phyloP scores from a whole-genome alignment of 2,888 invertebrate species.

The Campopleginae sp. region DNA sequence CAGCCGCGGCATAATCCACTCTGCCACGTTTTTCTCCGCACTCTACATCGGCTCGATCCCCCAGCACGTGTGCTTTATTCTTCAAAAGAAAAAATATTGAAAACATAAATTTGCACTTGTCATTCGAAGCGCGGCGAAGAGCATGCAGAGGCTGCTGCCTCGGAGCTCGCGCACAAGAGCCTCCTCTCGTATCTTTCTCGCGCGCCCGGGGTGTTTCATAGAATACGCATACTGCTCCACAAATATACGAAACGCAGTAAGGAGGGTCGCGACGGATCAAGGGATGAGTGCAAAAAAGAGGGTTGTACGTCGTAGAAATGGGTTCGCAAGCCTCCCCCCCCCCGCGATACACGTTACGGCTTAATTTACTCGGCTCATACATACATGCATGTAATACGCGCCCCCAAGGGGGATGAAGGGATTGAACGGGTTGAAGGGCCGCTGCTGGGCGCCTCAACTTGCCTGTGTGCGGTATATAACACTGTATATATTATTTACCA shows the following conservation, averaged over 20 bases:
- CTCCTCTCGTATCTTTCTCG: not conserved
- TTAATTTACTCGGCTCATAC: slow-evolving; percentile 74
- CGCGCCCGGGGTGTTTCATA: not conserved
- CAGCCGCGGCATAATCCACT: not conserved
- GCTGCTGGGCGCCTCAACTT: not conserved
- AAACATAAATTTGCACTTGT: slow-evolving; percentile 74
- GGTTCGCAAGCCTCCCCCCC: slow-evolving; percentile 15
- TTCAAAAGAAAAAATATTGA: slow-evolving; percentile 68
- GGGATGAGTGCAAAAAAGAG: slow-evolving; percentile 7
- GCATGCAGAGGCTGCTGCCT: not conserved
- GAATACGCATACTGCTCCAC: not conserved
- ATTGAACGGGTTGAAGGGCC: not conserved
- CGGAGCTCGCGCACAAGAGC: not conserved
- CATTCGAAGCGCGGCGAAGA: slow-evolving; percentile 46
- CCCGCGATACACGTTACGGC: slow-evolving; percentile 62
- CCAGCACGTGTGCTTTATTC: not conserved
- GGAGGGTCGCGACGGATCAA: not conserved
- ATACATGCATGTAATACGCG: slow-evolving; percentile 75
- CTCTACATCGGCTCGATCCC: not conserved
- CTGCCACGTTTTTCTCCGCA: not conserved
- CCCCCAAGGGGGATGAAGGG: slow-evolving; percentile 7
- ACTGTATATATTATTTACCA: slow-evolving; percentile 16
- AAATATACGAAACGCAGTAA: not conserved
- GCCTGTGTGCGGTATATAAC: slow-evolving; percentile 1
- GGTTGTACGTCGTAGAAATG: not conserved